Conservation (phyloP, 2,888 invertebrate species). For the Anoncus sp. region DNA sequence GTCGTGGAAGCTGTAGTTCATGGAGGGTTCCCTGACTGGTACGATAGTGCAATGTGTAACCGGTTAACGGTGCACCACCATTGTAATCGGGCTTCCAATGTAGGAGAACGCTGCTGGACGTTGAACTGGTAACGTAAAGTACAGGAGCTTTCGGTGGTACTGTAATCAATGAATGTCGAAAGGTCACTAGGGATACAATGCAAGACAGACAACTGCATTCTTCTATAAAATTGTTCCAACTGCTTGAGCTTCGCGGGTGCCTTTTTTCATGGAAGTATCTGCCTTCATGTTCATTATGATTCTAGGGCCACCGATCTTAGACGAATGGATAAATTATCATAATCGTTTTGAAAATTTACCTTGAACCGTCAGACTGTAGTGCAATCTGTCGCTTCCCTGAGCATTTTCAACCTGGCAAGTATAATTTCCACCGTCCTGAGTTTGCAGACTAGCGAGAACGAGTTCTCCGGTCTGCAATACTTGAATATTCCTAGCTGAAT, state of each 20-base stretch:
- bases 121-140: conserved; percentile 90
- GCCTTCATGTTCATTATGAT: too few relatives aligned
- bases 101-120: conserved; percentile 89
- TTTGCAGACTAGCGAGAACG: conserved; percentile 87
- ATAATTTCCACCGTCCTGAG: conserved; percentile 88
- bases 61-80: conserved; percentile 88
- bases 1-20: conserved; percentile 87
- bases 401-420: conserved; percentile 89
- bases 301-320: neutral
- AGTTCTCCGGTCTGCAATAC: conserved; percentile 88
- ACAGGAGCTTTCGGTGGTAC: conserved; percentile 91
- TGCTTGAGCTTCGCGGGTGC: neutral
- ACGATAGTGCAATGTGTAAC: conserved; percentile 88
- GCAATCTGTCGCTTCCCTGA: conserved; percentile 88
- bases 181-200: neutral
- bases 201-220: neutral
- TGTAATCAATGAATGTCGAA: conserved; percentile 69
- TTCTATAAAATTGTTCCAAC: too few relatives aligned
- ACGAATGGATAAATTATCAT: neutral
- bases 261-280: too few relatives aligned
- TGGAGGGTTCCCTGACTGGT: conserved; percentile 88
- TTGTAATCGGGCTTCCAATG: conserved; percentile 90
- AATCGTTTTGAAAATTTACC: conserved; percentile 75
- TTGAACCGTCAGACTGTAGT: conserved; percentile 88
- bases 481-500: conserved; percentile 86